Evolutionary conservation across 2,113 vertebrate species (phyloP), one percentile per base, ranked within the genome.

Genomic region (Rhizomys pruinosus): DNA sequence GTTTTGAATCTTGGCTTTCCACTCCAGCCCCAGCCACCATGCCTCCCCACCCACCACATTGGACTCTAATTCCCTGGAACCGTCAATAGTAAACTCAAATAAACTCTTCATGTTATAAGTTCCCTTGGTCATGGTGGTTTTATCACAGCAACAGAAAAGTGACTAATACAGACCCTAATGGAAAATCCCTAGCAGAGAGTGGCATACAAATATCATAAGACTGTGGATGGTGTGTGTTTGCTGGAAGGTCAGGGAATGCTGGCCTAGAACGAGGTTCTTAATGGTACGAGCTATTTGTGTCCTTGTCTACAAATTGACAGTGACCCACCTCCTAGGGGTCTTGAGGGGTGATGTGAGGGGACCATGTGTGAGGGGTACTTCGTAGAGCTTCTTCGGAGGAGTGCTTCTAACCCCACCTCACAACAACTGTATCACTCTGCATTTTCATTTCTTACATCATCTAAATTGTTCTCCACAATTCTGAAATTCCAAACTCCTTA

Each of bases 381-480:
- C 17, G 0, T 0, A 1, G 11, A n/a, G n/a, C n/a, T 6, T 39
- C 80, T 90, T 87, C 2, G 0, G 13, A 2, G 55, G 52, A 34
- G 16, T 1, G 11, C 22, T 34, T 42, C 27, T 42, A 10, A 29
- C 0, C 32, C 27, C 27, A 5, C 52, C 3, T 55, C 20, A 12
- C 2, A 6, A 20, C 0, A 4, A 64, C 19, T 2, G 5, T 19
- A 29, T 76, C 37, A 23, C 55, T 7, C 9, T 61, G 57, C 84
- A 39, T 77, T 69, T 82, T 71, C 39, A 20, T 34, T 63, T 37
- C 37, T 87, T 69, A 3, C 55, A 13, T 47, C 13, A 17, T 34
- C 47, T 89, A 73, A 88, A 82, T 39, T 63, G n/a, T 7, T 77
- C 27, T 81, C 42, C 0, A 3, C 63, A 86, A 76, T 89, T 93